phyloP scores from a whole-genome alignment of 30 jellyfish, hydroid and myxozoan genomes.

The Pseudorhiza aurosa region DNA sequence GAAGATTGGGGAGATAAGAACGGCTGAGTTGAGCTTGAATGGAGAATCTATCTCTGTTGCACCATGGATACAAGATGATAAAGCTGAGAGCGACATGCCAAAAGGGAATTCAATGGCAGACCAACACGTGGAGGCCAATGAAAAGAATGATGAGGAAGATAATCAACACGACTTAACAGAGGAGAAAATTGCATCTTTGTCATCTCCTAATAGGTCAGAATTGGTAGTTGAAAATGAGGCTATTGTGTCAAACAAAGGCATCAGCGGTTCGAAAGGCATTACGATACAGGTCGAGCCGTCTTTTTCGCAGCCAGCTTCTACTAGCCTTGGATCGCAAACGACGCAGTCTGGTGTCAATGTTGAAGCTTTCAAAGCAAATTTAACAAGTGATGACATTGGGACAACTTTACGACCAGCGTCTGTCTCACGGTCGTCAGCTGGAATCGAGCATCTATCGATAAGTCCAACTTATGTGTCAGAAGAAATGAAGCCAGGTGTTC shows the following conservation, averaged over 20 bases:
- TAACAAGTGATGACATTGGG: not conserved
- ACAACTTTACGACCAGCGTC: conserved; percentile 38
- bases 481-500: not conserved
- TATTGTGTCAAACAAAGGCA: not conserved
- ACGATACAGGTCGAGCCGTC: conserved; percentile 26
- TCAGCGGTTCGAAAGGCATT: not conserved
- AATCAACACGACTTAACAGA: too few species aligned
- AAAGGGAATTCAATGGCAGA: too few species aligned
- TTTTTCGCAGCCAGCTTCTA: conserved; percentile 45
- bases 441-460: not conserved
- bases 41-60: too few species aligned
- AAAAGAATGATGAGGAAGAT: too few species aligned
- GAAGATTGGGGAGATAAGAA: too few species aligned
- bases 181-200: too few species aligned
- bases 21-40: too few species aligned
- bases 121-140: too few species aligned
- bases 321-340: conserved; percentile 38
- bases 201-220: too few species aligned
- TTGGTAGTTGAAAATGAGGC: not conserved
- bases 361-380: not conserved
- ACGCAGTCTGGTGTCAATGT: conserved; percentile 14
- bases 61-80: too few species aligned
- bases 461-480: conserved; percentile 20
- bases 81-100: too few species aligned
- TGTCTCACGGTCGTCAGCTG: conserved; percentile 7